Conservation (phyloP, 2,113 vertebrate genomes). For the Ciconia stormi region DNA sequence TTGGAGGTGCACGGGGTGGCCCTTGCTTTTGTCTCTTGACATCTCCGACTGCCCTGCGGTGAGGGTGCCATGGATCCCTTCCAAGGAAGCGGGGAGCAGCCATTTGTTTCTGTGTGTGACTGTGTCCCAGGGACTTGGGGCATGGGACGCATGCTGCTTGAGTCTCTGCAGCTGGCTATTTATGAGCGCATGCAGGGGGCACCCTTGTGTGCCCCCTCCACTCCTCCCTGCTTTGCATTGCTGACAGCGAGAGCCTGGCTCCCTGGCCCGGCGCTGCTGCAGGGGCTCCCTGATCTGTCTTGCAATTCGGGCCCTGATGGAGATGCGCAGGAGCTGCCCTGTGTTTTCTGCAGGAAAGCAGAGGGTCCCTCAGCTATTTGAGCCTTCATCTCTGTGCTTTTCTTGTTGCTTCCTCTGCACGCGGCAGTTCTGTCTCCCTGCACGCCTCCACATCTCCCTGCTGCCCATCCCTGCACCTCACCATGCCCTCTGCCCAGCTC, state of each 20-base stretch:
- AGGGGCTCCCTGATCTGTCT: slow-evolving; percentile 44
- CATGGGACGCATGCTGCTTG: neutral
- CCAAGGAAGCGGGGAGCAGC: neutral
- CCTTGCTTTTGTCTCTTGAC: neutral
- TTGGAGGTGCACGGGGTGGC: neutral
- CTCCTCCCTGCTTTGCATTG: neutral
- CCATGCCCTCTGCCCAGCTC: neutral
- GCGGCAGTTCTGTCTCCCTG: neutral
- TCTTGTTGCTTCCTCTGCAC: neutral
- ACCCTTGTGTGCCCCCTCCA: neutral
- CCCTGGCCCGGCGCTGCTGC: slow-evolving; percentile 36
- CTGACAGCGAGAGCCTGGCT: neutral
- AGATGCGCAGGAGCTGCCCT: neutral
- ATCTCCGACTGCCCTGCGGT: neutral
- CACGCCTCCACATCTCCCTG: neutral
- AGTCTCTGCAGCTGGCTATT: neutral
- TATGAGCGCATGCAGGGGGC: neutral
- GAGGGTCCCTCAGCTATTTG: neutral
- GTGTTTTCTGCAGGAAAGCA: neutral
- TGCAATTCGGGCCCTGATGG: slow-evolving; percentile 42
- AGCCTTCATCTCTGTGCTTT: neutral
- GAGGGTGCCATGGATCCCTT: neutral
- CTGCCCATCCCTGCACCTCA: neutral
- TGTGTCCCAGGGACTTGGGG: neutral
- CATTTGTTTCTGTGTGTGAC: neutral